Conservation (phyloP, 1,140 invertebrate genomes). For the Drosophila littoralis region DNA sequence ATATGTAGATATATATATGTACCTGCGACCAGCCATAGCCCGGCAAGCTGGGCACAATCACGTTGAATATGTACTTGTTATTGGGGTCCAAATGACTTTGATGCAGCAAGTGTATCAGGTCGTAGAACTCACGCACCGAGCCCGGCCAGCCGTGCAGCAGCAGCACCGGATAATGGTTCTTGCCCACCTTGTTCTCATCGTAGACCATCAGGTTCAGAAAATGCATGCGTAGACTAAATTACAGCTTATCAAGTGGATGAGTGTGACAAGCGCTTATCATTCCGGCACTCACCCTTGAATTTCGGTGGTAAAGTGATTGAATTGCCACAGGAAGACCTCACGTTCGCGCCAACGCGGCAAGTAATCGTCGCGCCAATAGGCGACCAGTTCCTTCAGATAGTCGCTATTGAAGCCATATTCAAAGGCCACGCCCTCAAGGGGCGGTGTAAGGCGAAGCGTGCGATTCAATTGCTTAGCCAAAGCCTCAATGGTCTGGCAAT, state of each 20-base stretch:
- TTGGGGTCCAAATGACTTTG: slow-evolving; percentile 84
- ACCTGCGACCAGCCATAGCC: slow-evolving; percentile 90
- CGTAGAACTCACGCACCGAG: slow-evolving; percentile 93
- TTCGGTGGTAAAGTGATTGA: slow-evolving; percentile 90
- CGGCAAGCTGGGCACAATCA: slow-evolving; percentile 92
- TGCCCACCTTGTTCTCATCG: slow-evolving; percentile 72
- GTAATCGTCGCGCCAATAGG: slow-evolving; percentile 90
- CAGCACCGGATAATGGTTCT: slow-evolving; percentile 87
- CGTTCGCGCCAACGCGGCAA: slow-evolving; percentile 88
- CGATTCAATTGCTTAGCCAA: slow-evolving; percentile 57
- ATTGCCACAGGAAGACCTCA: slow-evolving; percentile 89
- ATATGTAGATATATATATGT: neutral
- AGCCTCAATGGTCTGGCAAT: slow-evolving; percentile 63
- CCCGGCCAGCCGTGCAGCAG: slow-evolving; percentile 96
- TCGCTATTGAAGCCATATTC: slow-evolving; percentile 91
- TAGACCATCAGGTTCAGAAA: slow-evolving; percentile 89
- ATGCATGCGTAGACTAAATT: slow-evolving; percentile 89
- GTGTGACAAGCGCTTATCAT: slow-evolving; percentile 59
- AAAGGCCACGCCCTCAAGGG: slow-evolving; percentile 88
- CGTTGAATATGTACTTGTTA: slow-evolving; percentile 89
- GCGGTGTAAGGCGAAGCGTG: slow-evolving; percentile 77
- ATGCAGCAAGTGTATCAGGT: slow-evolving; percentile 89
- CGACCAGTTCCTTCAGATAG: slow-evolving; percentile 88
- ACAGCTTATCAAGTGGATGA: slow-evolving; percentile 31
- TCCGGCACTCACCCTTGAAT: slow-evolving; percentile 86